phyloP scores from a whole-genome alignment of 2,797 vertebrate species.

The Aldrovandia affinis region DNA sequence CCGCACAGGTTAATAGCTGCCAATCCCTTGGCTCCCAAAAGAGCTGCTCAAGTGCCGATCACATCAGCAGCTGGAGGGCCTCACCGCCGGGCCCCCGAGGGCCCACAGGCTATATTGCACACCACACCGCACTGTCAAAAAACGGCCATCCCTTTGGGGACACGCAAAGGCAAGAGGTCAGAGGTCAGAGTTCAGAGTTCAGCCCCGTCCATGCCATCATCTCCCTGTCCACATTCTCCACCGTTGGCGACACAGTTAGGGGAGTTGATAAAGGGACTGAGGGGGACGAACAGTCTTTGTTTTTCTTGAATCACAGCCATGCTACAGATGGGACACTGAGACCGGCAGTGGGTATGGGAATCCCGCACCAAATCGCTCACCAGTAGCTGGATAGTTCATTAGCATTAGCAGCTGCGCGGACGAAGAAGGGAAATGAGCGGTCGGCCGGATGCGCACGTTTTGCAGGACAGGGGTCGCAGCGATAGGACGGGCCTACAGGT shows the following conservation, averaged over 20 bases:
- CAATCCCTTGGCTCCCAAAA: neutral
- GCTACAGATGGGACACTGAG: too few relatives aligned
- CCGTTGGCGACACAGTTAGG: neutral
- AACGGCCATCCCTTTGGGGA: neutral
- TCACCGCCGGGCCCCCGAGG: slow-evolving; percentile 2
- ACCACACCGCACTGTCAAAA: neutral
- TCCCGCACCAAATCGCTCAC: too few relatives aligned
- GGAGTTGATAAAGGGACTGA: neutral
- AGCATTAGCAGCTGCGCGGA: too few relatives aligned
- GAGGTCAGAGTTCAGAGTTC: neutral
- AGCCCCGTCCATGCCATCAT: neutral
- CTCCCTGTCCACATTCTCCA: neutral
- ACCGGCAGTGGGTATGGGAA: too few relatives aligned
- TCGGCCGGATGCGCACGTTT: neutral
- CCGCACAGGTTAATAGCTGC: slow-evolving; percentile 2
- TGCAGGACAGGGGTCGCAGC: neutral
- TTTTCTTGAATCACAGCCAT: slow-evolving; percentile 18
- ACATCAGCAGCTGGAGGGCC: slow-evolving; percentile 2
- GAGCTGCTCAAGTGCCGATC: neutral
- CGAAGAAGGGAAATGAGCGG: too few relatives aligned
- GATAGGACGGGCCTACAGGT: neutral
- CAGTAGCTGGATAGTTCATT: too few relatives aligned
- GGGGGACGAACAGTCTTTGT: slow-evolving; percentile 17
- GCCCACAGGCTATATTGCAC: neutral
- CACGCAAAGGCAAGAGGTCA: slow-evolving; percentile 7